Evolutionary conservation across 2,888 invertebrate genomes (phyloP), one percentile per base, ranked within the genome.

Genomic region (Caenorhabditis japonica): DNA sequence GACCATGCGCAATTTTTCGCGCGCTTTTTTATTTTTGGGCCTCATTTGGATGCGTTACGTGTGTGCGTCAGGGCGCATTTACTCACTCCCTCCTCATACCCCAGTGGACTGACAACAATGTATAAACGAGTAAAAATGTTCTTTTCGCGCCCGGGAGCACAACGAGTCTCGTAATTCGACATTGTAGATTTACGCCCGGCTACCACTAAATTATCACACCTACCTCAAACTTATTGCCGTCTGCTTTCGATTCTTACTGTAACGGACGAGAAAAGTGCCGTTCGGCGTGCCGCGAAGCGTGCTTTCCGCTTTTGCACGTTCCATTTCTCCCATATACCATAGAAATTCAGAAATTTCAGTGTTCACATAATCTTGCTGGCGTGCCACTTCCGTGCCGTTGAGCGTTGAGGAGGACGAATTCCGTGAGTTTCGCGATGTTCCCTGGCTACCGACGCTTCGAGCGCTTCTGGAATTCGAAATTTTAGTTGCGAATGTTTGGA

Each of bases 181-280:
- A n/a, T n/a, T n/a, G n/a, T n/a, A n/a, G n/a, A n/a, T n/a, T n/a
- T n/a, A n/a, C n/a, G n/a, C n/a, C n/a, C n/a, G n/a, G n/a, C n/a
- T n/a, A n/a, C n/a, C n/a, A 17, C n/a, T 39, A 8, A 13, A 12
- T 60, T 30, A 13, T n/a, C 36, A n/a, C 21, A 12, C 34, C n/a
- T 39, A 89, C 89, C 88, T 88, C 56, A 89, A 87, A 80, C 89
- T 89, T 27, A 90, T 85, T 2, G 88, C 89, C 39, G 88, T 88
- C 59, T 87, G 86, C 19, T 88, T 86, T 7, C 81, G 62, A 25
- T 81, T 77, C 17, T 46, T 79, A 75, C 88, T 88, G 71, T 86
- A 88, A 23, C 90, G 83, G n/a, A 90, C 88, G 39, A 90, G 84
- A 78, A 88, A 90, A 3, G 89, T 88, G 15, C 89, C 89, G 70